Conservation (phyloP, 2,888 invertebrate genomes). For the Sinelater perroti region DNA sequence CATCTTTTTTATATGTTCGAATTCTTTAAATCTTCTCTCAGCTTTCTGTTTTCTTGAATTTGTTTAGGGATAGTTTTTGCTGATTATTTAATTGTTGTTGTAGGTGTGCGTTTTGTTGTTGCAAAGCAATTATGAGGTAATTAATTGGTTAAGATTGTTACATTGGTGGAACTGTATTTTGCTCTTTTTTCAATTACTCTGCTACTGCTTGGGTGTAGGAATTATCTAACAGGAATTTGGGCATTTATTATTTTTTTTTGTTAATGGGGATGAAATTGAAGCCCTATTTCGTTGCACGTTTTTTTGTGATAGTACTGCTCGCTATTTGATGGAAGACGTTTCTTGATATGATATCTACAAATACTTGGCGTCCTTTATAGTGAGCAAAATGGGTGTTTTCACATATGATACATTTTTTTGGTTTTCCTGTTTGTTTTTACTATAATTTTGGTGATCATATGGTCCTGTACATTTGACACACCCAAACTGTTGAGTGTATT, state of each 20-base stretch:
- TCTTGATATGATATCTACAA: constrained; percentile 15
- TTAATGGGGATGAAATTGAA: neutral
- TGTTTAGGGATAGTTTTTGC: neutral
- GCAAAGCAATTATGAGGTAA: neutral
- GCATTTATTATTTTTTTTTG: neutral
- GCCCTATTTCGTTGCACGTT: neutral
- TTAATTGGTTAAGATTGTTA: neutral
- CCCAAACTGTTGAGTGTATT: constrained; percentile 6
- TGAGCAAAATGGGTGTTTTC: constrained; percentile 19
- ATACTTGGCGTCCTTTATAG: constrained; percentile 24
- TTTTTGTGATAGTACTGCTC: neutral
- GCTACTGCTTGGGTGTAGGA: neutral
- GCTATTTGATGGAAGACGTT: constrained; percentile 1
- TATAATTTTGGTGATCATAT: neutral
- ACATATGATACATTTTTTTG: constrained; percentile 20
- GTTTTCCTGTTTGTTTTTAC: constrained; percentile 1
- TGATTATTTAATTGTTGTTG: neutral
- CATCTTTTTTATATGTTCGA: neutral
- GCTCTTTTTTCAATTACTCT: neutral
- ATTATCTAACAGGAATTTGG: neutral
- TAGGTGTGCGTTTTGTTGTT: neutral
- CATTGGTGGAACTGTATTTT: neutral
- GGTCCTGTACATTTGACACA: constrained; percentile 9
- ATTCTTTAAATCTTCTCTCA: neutral
- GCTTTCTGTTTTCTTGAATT: neutral